Base-by-base conservation (phyloP, 2,888 invertebrate species). In the Acanthosepion lycidas region DNA sequence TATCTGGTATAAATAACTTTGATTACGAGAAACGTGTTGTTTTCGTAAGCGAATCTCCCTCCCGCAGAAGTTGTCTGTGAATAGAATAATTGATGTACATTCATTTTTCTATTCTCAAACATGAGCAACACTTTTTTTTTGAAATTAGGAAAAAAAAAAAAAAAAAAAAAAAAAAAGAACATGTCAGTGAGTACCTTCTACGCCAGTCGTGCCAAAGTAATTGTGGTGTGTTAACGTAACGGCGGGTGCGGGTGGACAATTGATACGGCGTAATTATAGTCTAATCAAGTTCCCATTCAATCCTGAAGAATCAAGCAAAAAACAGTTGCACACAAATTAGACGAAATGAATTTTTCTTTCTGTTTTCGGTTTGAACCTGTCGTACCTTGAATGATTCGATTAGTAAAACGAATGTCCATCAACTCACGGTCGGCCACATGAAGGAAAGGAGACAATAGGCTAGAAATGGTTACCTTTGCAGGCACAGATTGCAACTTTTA, bases 281-380 rank as follows among this genome's bases (percentile, higher is more conserved):
- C 78, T 78, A 78, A 78, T 78, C 78, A 78, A 78, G 12, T 78
- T 78, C n/a, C 78, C 78, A 78, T 78, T 78, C 78, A 78, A 33
- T 78, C 15, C n/a, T n/a, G 78, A n/a, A 78, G 78, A 78, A 78
- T 8, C n/a, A n/a, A 78, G 4, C 15, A n/a, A 78, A 78, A 78
- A 78, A 78, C n/a, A n/a, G 78, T 78, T 15, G 78, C n/a, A 78
- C 78, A n/a, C 78, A 78, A n/a, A 78, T 78, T 78, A n/a, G 78
- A 78, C 2, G 78, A 78, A 78, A n/a, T 15, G 78, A 78, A 78
- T 18, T 12, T n/a, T 78, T 78, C 42, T 78, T 78, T 78, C 18
- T n/a, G 78, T n/a, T n/a, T 78, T n/a, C 12, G 33, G 78, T n/a
- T 78, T 12, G 78, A 78, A 78, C n/a, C 78, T 78, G 78, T n/a